Conservation (phyloP, 1,140 invertebrate genomes). For the Polyergus mexicanus region DNA sequence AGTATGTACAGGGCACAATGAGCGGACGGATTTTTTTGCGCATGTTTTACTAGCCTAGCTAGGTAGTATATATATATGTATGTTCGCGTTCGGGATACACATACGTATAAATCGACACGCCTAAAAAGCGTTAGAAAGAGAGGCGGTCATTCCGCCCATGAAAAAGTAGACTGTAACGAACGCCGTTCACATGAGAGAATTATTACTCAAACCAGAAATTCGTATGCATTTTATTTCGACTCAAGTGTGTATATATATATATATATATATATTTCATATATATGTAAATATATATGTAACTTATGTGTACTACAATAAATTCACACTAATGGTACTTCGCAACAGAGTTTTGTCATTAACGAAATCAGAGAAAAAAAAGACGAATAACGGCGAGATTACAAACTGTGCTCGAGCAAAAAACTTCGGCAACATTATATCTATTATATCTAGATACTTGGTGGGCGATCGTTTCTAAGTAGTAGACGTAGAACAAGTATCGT, state of each 20-base stretch:
- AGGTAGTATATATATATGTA: constrained; percentile 24
- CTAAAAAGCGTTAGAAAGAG: constrained; percentile 52
- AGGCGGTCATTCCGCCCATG: constrained; percentile 40
- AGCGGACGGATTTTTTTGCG: constrained; percentile 23
- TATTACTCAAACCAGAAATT: constrained; percentile 74
- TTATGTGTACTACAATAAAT: constrained; percentile 71
- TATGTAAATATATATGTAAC: constrained; percentile 46
- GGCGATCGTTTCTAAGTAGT: constrained; percentile 72
- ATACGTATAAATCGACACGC: constrained; percentile 25
- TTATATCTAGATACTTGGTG: constrained; percentile 67
- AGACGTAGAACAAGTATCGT: constrained; percentile 78
- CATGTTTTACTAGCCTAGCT: constrained; percentile 50
- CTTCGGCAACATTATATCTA: constrained; percentile 51
- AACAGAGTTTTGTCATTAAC: constrained; percentile 57
- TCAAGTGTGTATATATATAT: constrained; percentile 51
- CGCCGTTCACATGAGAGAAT: constrained; percentile 70
- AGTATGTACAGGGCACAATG: constrained; percentile 70
- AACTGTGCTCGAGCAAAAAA: constrained; percentile 52
- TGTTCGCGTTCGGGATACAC: constrained; percentile 5
- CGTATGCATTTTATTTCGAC: constrained; percentile 72
- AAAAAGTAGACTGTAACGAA: constrained; percentile 26
- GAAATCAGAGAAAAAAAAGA: constrained; percentile 62
- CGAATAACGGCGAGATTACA: constrained; percentile 54
- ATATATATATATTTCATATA: constrained; percentile 56
- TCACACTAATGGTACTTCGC: constrained; percentile 61